Conservation (phyloP, 30 jellyfish, hydroid and myxozoan species). For the Cassiopea andromeda region DNA sequence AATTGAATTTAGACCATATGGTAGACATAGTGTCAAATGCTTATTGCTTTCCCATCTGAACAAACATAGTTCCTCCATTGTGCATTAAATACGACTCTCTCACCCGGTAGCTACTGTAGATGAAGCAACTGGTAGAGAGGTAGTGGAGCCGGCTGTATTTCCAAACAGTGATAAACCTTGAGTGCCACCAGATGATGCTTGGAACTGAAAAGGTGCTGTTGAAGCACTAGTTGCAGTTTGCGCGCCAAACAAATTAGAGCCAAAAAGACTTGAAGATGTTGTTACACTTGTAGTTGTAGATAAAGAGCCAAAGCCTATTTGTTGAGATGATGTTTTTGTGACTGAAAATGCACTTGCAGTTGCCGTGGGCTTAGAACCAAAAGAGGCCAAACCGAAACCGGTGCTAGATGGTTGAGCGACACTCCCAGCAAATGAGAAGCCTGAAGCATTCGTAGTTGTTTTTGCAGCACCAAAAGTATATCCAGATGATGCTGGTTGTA, state of each 20-base stretch:
- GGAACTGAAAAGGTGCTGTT: conserved; percentile 64
- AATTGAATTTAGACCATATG: no score
- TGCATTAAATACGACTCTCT: not conserved
- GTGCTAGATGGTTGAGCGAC: not conserved
- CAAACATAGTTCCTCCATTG: no score
- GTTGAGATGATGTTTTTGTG: conserved; percentile 26
- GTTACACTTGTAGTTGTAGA: conserved; percentile 25
- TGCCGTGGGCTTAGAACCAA: conserved; percentile 61
- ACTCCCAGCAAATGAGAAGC: conserved; percentile 27
- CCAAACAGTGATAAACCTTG: conserved; percentile 44
- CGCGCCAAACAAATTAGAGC: conserved; percentile 72
- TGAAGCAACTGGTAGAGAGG: not conserved
- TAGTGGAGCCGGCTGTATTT: not conserved
- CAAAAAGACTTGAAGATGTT: conserved; percentile 55
- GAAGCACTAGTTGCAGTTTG: conserved; percentile 33
- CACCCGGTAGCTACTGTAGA: conserved; percentile 42
- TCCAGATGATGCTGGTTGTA: conserved; percentile 50
- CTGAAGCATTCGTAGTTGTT: conserved; percentile 3
- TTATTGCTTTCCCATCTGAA: no score
- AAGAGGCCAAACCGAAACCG: conserved; percentile 27
- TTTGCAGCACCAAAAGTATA: conserved; percentile 39
- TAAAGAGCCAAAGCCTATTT: conserved; percentile 40
- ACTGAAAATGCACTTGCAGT: conserved; percentile 60
- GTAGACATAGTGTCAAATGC: no score
- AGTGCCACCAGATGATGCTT: conserved; percentile 34